These are phyloP conservation scores for Melanostoma scalare DNA, from an alignment of 2,888 invertebrate species.

Conservation along the genomic window DNA sequence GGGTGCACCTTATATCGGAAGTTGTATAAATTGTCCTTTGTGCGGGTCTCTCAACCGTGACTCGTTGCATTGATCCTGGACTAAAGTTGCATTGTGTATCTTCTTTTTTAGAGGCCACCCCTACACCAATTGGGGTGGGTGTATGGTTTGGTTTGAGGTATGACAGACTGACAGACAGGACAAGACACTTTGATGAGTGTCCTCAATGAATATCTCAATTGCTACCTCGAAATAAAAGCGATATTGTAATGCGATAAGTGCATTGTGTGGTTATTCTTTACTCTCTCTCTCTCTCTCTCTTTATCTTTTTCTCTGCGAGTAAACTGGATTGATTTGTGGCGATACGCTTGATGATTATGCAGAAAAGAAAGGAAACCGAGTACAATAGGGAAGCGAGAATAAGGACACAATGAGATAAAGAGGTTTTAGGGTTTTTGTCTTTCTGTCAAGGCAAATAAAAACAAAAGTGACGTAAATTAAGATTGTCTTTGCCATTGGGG, in stretches of 20 bases:
- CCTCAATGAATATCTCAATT: conserved; percentile 53
- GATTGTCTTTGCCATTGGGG: conserved; percentile 9
- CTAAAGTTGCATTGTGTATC: conserved; percentile 10
- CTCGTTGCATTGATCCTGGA: conserved; percentile 39
- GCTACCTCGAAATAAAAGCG: conserved; percentile 34
- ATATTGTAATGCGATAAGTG: conserved; percentile 70
- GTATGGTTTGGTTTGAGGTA: neutral
- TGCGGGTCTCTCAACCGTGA: conserved; percentile 38
- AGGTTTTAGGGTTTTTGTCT: conserved; percentile 36
- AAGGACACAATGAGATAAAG: conserved; percentile 23
- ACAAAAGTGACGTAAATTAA: conserved; percentile 40
- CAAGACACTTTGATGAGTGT: conserved; percentile 42
- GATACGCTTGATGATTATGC: conserved; percentile 64
- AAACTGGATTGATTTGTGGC: conserved; percentile 58
- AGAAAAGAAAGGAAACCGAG: conserved; percentile 38
- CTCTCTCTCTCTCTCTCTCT: neutral
- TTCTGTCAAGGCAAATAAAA: conserved; percentile 48
- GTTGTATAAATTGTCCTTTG: conserved; percentile 36
- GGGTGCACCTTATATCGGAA: conserved; percentile 48
- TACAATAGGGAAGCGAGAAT: conserved; percentile 6
- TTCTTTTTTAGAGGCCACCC: conserved; percentile 11
- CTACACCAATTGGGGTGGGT: conserved; percentile 33
- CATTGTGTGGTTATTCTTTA: conserved; percentile 66
- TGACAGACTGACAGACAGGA: conserved; percentile 42
- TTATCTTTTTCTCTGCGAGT: neutral